These are phyloP conservation scores for Drosophila lacicola DNA, from an alignment of 2,888 invertebrate genomes.

Conservation along the genomic window DNA sequence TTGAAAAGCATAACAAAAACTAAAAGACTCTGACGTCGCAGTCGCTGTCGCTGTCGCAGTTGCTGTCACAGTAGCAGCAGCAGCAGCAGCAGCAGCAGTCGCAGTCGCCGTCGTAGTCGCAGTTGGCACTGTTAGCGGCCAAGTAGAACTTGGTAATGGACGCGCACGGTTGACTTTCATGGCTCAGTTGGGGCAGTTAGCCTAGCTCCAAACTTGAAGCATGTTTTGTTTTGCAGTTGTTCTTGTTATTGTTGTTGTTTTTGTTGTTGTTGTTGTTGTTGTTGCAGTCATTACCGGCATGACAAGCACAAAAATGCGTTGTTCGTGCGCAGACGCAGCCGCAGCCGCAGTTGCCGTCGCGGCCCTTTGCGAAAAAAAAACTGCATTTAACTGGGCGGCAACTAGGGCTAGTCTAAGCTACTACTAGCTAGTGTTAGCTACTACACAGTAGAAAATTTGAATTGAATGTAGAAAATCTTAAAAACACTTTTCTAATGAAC, in stretches of 20 bases:
- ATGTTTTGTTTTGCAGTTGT: conserved; percentile 58
- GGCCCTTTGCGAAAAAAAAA: conserved; percentile 46
- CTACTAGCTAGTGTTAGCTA: conserved; percentile 17
- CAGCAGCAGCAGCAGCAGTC: background rate
- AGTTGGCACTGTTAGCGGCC: conserved; percentile 51
- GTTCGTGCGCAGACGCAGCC: conserved; percentile 69
- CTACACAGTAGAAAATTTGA: background rate
- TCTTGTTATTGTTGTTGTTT: conserved; percentile 25
- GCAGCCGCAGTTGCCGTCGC: conserved; percentile 24
- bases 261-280: conserved; percentile 32
- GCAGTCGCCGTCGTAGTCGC: conserved; percentile 18
- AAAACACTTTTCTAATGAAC: no score
- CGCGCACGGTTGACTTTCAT: conserved; percentile 82
- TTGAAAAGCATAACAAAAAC: conserved; percentile 77
- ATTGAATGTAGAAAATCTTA: background rate
- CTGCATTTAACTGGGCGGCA: conserved; percentile 74
- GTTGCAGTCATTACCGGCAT: conserved; percentile 80
- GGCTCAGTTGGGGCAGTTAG: conserved; percentile 81
- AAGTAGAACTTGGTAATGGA: conserved; percentile 71
- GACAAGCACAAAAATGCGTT: conserved; percentile 82
- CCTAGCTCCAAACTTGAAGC: conserved; percentile 71
- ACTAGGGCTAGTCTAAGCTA: conserved; percentile 55
- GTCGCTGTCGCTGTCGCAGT: conserved; percentile 6
- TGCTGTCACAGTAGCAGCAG: conserved; percentile 14
- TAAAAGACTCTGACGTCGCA: conserved; percentile 3